Evolutionary conservation across 2,888 invertebrate genomes (phyloP), one percentile per base, ranked within the genome.

Genomic region (Entomobrya proxima): DNA sequence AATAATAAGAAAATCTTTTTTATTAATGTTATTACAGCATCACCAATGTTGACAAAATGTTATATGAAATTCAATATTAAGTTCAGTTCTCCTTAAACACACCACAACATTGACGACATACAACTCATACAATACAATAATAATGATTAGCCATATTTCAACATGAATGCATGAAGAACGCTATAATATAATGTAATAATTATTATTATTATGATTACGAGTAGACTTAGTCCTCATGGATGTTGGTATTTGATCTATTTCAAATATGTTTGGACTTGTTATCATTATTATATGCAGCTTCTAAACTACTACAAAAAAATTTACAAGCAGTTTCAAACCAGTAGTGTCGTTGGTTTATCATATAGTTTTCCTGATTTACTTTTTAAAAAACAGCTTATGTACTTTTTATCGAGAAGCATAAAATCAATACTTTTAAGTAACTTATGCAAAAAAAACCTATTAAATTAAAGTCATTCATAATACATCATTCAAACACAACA

Each of bases 31-130:
- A 82, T 82, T 82, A 82, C 82, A 82, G 82, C 82, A 82, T 82
- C 82, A 82, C 82, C 82, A 82, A 82, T 82, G 82, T 82, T 82
- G 82, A 82, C 82, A 82, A 82, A 82, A 82, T 82, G 82, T 82
- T 82, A 80, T 79, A 81, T 82, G 82, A 82, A 82, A 82, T 82
- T 75, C 82, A 82, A 75, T 82, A 82, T 74, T 82, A 82, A 82
- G 82, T 82, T 82, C 82, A 82, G 82, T 82, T 82, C 82, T 82
- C 75, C 80, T 80, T 69, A 69, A 79, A 81, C 82, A 82, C 74
- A 82, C 72, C 74, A 82, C 82, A 82, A 82, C 82, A 82, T 82
- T 82, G 82, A 82, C 82, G 82, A 82, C 82, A 82, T 82, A 61
- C 82, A 82, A 74, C 82, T 82, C 82, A 82, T 82, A 82, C 74